Percentiles rank a stretch among this genome's conserved stretches.
phyloP scores from a whole-genome alignment of 1,140 invertebrate genomes.

The Microplitis demolitor region DNA sequence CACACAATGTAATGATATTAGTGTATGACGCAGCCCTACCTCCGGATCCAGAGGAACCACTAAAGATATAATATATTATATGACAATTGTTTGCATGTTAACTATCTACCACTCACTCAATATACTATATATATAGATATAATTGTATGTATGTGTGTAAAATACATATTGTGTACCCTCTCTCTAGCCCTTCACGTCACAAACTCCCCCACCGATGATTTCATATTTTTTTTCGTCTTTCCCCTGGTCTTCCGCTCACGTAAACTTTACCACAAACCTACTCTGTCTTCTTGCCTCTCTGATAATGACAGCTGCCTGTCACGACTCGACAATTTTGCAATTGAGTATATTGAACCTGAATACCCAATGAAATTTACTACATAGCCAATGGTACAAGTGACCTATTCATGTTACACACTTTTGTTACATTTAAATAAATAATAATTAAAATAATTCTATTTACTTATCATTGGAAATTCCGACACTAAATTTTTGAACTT shows the following conservation, averaged over 20 bases:
- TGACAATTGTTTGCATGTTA: no score
- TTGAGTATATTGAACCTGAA: conserved; percentile 43
- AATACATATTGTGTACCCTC: neutral
- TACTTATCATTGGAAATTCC: neutral
- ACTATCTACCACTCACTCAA: no score
- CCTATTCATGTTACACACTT: neutral
- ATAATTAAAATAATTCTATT: neutral
- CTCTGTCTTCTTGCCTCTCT: neutral
- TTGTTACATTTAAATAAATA: neutral
- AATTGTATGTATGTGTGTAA: neutral
- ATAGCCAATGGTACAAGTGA: conserved; percentile 2
- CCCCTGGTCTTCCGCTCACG: neutral
- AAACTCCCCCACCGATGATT: neutral
- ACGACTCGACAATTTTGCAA: conserved; percentile 44
- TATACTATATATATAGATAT: neutral
- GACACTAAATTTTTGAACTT: no score
- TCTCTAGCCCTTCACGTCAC: neutral
- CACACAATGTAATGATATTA: no score
- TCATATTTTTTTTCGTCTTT: neutral
- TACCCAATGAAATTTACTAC: neutral
- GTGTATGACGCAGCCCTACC: no score
- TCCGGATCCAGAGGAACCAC: no score
- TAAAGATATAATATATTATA: no score
- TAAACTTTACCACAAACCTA: neutral
- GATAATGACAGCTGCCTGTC: conserved; percentile 9